Conservation (phyloP, 35 echinoderm and acorn worm species). For the Apostichopus parvimensis region DNA sequence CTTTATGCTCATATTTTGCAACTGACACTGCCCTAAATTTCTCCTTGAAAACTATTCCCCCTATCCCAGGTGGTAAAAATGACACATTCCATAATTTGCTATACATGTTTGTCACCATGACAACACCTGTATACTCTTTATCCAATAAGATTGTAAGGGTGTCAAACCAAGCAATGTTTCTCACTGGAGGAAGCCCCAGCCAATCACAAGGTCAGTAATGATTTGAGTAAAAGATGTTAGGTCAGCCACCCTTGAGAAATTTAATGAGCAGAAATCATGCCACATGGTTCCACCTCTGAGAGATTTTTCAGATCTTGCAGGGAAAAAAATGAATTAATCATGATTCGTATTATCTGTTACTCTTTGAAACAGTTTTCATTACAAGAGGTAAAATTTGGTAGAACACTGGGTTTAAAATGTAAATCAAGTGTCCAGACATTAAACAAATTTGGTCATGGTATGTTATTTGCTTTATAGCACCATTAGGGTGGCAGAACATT, state of each 20-base stretch:
- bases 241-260: neutral
- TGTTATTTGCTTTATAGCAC: too few species aligned
- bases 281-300: too few species aligned
- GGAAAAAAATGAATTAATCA: too few species aligned
- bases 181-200: neutral
- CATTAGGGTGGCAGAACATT: too few species aligned
- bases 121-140: neutral
- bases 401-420: too few species aligned
- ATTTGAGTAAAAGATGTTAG: neutral
- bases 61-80: neutral
- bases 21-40: neutral
- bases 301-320: too few species aligned
- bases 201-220: neutral
- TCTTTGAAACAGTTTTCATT: too few species aligned
- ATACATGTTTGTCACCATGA: neutral
- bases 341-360: too few species aligned
- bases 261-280: neutral
- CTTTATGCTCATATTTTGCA: too few species aligned
- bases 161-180: slow-evolving; percentile 8
- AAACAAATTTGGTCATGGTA: too few species aligned
- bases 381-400: too few species aligned
- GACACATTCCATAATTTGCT: slow-evolving; percentile 1
- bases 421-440: too few species aligned
- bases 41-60: neutral
- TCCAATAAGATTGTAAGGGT: neutral